Percentiles rank a stretch among this genome's conserved stretches.
phyloP scores from a whole-genome alignment of 2,797 vertebrate genomes.

The Mallotus villosus region DNA sequence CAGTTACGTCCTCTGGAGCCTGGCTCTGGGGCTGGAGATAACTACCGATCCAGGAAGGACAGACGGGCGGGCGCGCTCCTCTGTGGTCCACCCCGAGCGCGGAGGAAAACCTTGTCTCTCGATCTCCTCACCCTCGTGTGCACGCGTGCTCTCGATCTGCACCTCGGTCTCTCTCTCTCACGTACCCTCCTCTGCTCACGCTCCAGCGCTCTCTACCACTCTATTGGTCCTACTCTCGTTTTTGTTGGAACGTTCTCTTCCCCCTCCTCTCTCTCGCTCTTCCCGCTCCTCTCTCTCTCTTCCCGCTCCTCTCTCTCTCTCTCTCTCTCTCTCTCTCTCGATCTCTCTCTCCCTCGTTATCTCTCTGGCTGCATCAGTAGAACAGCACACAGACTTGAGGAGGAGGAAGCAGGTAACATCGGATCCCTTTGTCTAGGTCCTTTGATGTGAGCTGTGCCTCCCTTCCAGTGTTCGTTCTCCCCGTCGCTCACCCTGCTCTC shows the following conservation, averaged over 20 bases:
- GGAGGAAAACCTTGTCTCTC: slow-evolving; percentile 41
- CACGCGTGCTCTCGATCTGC: slow-evolving; percentile 57
- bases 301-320: slow-evolving; percentile 54
- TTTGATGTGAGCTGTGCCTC: slow-evolving; percentile 60
- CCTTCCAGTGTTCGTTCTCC: slow-evolving; percentile 32
- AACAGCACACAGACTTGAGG: slow-evolving; percentile 45
- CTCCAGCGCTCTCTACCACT: slow-evolving; percentile 38
- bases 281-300: slow-evolving; percentile 47
- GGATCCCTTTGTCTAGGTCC: slow-evolving; percentile 57
- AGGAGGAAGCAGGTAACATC: slow-evolving; percentile 48
- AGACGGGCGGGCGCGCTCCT: slow-evolving; percentile 34
- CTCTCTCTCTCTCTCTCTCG: slow-evolving; percentile 54
- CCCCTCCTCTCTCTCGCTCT: slow-evolving; percentile 47
- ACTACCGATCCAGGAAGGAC: slow-evolving; percentile 47
- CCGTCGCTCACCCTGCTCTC: background rate
- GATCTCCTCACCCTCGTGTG: background rate
- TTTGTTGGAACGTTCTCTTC: slow-evolving; percentile 43
- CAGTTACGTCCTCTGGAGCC: slow-evolving; percentile 36
- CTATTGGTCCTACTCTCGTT: slow-evolving; percentile 46
- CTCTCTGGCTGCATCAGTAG: slow-evolving; percentile 52
- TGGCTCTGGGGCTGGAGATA: slow-evolving; percentile 39
- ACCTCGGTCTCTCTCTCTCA: slow-evolving; percentile 41
- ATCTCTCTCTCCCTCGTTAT: slow-evolving; percentile 51
- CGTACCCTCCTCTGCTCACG: slow-evolving; percentile 44
- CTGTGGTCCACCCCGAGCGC: slow-evolving; percentile 46